Base-by-base conservation (phyloP, 2,888 invertebrate species). In the Euplagia quadripunctaria region DNA sequence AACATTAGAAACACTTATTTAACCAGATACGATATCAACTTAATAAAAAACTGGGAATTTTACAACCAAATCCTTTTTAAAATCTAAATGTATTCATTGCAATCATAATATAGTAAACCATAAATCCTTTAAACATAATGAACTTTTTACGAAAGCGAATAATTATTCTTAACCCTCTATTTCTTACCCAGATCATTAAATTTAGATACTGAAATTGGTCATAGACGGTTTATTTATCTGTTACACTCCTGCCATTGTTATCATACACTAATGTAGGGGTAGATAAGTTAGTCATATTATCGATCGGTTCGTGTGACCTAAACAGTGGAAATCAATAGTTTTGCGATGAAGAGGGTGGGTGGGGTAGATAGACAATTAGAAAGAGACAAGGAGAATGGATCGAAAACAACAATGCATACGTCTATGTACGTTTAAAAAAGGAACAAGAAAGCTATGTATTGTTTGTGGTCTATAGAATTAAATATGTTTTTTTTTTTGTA, bases 291-390 rank as follows among this genome's bases (percentile, higher is more conserved):
- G 20, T 43, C 51, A 51, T 51, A 5, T 4, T 43, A 87, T 86
- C 74, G 82, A 86, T 84, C 82, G 66, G 78, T 76, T 84, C 79
- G 71, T 58, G 66, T 81, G 83, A 85, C 83, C 82, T 77, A 74
- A 42, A 70, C 75, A 72, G 52, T 64, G 70, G 75, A 81, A 87
- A 85, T 86, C 84, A 87, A 87, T 88, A 85, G 79, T 82, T 80
- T 80, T 77, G 72, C 68, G 42, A 76, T 70, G 76, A 77, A 58
- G 49, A 69, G 76, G 82, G 84, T 55, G 84, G 76, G 81, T 55
- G 84, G 76, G 81, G 82, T 72, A 20, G 31, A 66, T 73, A 75
- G 70, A n/a, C 70, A 71, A 72, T 72, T 71, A 77, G 81, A 84
- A 52, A 72, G 84, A 80, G 82, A 84, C 78, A 81, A 76, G 67